Percentiles rank a stretch among this genome's conserved stretches.
These are phyloP conservation scores for Cryptomyrus ogoouensis DNA, from an alignment of 2,113 vertebrate genomes.

Conservation along the genomic window DNA sequence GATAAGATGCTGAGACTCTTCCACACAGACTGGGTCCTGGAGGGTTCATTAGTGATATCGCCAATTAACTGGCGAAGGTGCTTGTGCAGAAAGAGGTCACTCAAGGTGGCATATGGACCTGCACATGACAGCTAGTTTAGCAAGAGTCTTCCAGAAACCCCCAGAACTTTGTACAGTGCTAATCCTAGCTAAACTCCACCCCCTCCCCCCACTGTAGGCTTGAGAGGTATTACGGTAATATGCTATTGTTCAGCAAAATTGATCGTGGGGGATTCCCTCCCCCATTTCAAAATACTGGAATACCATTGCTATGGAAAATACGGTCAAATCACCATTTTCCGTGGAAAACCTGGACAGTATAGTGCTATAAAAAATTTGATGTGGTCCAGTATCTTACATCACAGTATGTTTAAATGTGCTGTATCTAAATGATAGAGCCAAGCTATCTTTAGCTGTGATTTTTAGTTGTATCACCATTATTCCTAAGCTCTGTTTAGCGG, in stretches of 20 bases:
- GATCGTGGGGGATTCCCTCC: background rate
- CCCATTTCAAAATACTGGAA: background rate
- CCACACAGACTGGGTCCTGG: background rate
- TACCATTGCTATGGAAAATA: background rate
- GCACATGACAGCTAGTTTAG: background rate
- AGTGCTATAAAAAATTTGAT: background rate
- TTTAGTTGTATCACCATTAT: background rate
- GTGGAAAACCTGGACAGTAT: background rate
- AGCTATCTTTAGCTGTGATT: background rate
- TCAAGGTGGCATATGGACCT: background rate
- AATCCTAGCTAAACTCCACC: background rate
- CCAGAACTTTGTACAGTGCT: background rate
- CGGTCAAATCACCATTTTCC: background rate
- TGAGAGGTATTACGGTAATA: background rate
- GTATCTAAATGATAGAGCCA: background rate
- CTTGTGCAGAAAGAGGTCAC: too few relatives aligned
- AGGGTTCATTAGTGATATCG: background rate
- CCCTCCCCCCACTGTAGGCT: background rate
- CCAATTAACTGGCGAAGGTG: background rate
- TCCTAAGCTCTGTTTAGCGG: background rate
- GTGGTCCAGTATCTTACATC: background rate
- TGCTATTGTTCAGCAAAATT: too few relatives aligned
- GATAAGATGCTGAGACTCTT: background rate
- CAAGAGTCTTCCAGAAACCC: background rate
- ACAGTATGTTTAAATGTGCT: background rate